A percentile compares a stretch with the other conserved stretches of the same genome.
Conservation (phyloP, 2,113 vertebrate species). For the Thoracochromis brauschi region DNA sequence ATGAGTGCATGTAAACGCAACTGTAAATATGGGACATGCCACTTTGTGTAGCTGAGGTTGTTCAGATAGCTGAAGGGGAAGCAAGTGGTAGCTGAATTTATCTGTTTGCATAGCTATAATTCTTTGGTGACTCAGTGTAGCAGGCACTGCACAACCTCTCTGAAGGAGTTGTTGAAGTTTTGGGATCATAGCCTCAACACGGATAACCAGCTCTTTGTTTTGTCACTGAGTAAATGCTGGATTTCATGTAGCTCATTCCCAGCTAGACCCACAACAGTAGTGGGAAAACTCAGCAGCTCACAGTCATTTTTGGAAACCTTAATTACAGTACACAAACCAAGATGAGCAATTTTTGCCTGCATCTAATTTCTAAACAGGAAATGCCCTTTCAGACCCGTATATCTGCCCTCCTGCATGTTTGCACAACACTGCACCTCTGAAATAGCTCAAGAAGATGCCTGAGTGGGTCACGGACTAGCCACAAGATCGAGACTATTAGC, state of each 20-base stretch:
- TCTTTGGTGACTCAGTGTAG: neutral
- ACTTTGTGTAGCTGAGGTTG: neutral
- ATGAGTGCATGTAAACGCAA: neutral
- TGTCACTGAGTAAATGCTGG: neutral
- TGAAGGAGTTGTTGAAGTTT: neutral
- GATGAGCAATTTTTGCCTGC: neutral
- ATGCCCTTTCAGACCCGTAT: neutral
- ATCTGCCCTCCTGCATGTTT: neutral
- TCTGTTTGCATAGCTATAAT: neutral
- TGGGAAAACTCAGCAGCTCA: neutral
- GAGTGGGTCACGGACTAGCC: constrained; percentile 11
- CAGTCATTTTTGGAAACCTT: neutral
- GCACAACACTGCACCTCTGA: neutral
- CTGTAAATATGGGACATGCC: neutral
- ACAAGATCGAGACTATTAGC: constrained; percentile 22
- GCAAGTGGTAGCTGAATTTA: neutral
- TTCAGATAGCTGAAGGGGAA: neutral
- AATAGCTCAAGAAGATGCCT: neutral
- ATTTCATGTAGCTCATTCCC: neutral
- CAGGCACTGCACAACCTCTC: neutral
- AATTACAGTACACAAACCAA: neutral
- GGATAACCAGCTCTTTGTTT: neutral
- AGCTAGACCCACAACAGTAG: neutral
- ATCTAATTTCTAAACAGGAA: neutral
- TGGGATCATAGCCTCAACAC: neutral